Conservation (phyloP, 1,140 invertebrate genomes). For the Dolichoris vasculosae region DNA sequence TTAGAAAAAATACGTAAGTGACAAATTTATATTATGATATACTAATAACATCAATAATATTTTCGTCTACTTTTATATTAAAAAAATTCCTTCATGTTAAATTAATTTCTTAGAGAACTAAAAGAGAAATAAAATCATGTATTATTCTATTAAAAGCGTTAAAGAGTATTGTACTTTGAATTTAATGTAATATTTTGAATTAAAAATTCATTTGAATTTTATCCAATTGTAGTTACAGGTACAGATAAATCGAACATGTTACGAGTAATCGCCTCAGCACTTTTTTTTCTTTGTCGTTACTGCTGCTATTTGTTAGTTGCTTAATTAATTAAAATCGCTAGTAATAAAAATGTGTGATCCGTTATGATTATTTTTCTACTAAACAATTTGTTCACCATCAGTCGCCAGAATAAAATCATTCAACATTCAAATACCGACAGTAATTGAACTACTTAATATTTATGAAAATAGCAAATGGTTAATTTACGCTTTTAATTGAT, state of each 20-base stretch:
- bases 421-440: neutral
- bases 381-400: neutral
- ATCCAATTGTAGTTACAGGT: too few species aligned
- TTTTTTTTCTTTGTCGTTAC: neutral
- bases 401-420: neutral
- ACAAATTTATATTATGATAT: too few species aligned
- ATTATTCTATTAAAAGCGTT: too few species aligned
- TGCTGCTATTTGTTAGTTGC: neutral
- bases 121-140: too few species aligned
- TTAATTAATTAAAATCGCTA: constrained; percentile 6
- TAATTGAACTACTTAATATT: constrained; percentile 1
- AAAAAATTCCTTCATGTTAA: too few species aligned
- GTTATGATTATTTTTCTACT: neutral
- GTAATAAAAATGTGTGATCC: constrained; percentile 3
- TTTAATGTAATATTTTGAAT: too few species aligned
- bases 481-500: constrained; percentile 15
- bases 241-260: neutral
- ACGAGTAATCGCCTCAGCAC: neutral
- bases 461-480: neutral
- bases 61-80: too few species aligned
- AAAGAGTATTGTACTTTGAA: too few species aligned
- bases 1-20: too few species aligned
- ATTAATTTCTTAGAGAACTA: too few species aligned
- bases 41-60: too few species aligned
- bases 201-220: too few species aligned